Evolutionary conservation across 2,113 vertebrate genomes (phyloP).

Genomic region (Ptilorrhoa leucosticta): DNA sequence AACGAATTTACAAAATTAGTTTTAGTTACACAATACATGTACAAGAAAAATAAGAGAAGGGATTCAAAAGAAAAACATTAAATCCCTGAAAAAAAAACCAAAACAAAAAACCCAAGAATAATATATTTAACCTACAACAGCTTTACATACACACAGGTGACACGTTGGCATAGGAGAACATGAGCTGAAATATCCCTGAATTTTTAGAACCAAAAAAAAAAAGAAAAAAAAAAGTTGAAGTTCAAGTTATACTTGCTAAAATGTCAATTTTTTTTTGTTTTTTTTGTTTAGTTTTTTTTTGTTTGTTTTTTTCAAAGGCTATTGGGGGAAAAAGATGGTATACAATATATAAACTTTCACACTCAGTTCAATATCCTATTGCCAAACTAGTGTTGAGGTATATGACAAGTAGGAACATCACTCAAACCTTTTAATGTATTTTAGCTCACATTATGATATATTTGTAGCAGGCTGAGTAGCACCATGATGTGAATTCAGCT

Average conservation of each 20-base stretch:
- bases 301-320: constrained; percentile 69
- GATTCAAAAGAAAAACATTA: constrained; percentile 76
- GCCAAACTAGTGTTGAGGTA: constrained; percentile 99
- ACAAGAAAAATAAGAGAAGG: constrained; percentile 74
- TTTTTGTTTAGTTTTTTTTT: constrained; percentile 36
- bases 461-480: constrained; percentile 91
- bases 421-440: constrained; percentile 82
- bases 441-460: constrained; percentile 89
- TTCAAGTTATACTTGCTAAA: constrained; percentile 92
- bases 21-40: constrained; percentile 75
- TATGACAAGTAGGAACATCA: constrained; percentile 91
- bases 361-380: constrained; percentile 86
- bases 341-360: constrained; percentile 76
- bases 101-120: constrained; percentile 53
- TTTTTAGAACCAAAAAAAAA: constrained; percentile 78
- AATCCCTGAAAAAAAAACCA: constrained; percentile 72
- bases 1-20: constrained; percentile 74
- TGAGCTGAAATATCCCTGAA: constrained; percentile 96
- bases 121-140: constrained; percentile 72
- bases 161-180: constrained; percentile 79
- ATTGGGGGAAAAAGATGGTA: constrained; percentile 71
- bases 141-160: constrained; percentile 79
- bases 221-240: constrained; percentile 73
- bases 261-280: too few relatives aligned
- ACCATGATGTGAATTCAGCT: constrained; percentile 91